Base-by-base conservation (phyloP, 2,797 vertebrate species). In the Apogon hyalosoma region DNA sequence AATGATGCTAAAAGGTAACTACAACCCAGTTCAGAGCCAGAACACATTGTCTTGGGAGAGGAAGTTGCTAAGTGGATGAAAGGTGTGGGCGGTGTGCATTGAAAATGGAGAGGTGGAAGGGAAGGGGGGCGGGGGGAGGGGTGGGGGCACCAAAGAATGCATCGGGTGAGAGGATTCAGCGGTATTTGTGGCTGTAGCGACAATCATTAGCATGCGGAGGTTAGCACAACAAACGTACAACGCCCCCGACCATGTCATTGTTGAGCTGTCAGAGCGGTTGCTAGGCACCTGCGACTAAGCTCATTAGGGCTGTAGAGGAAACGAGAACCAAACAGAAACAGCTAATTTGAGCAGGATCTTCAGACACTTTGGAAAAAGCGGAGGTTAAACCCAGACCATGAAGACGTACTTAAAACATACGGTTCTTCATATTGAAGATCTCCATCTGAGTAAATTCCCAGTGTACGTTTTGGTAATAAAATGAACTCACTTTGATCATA, bases 301-400 rank as follows among this genome's bases (percentile, higher is more conserved):
- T 90, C 88, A 88, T 91, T 90, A 86, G 61, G 73, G 72, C 66
- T 79, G 77, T 79, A 88, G 82, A 79, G 84, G 79, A 85, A 78
- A 76, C 6, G 12, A 63, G 71, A 49, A 70, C 50, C 36, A 67
- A 79, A 64, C 14, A 69, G 71, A 80, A 83, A 70, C 61, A 60
- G 52, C 33, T 43, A 60, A 53, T 79, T 65, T 43, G 53, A 67
- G 36, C 7, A 33, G 3, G 43, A 39, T 51, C 42, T 50, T 72
- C 46, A 63, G 50, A 69, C 64, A 59, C 42, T 56, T 49, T 10
- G 46, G 49, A 61, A 76, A 53, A 69, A 52, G 18, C 67, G 12
- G 42, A 68, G 64, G 63, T 70, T 68, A 52, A 67, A 72, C 28
- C 45, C 14, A 21, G 58, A 61, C 48, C 51, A 36, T 39, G 4